Evolutionary conservation across 2,888 invertebrate genomes (phyloP).

Genomic region (Stenotaenia linearis): DNA sequence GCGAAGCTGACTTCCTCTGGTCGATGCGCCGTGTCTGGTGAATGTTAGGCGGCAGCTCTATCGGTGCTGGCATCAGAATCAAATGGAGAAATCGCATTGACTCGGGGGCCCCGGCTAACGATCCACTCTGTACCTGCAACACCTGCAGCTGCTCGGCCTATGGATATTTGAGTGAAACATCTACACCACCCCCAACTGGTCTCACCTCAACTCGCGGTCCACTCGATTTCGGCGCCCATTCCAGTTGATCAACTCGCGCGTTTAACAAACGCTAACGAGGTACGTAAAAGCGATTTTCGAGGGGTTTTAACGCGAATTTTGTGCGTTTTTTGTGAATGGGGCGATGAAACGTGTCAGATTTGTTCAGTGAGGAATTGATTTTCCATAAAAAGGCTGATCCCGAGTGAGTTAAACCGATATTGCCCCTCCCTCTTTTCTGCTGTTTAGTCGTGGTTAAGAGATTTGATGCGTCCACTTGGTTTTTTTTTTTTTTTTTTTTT

Average conservation of each 20-base stretch:
- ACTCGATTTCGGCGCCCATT: neutral
- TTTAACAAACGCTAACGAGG: neutral
- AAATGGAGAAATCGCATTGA: conserved; percentile 26
- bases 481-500: neutral
- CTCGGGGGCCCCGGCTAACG: conserved; percentile 20
- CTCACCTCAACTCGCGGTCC: neutral
- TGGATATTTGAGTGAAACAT: conserved; percentile 1
- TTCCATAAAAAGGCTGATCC: neutral
- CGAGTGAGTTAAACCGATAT: neutral
- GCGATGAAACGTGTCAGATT: neutral
- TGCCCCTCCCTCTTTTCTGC: neutral
- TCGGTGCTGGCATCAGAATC: neutral
- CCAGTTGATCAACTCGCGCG: neutral
- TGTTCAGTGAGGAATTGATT: neutral
- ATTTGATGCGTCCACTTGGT: neutral
- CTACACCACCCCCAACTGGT: neutral
- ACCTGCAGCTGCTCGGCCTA: neutral
- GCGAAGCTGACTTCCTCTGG: neutral
- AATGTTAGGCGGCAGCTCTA: neutral
- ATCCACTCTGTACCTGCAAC: conserved; percentile 1
- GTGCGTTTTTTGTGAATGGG: neutral
- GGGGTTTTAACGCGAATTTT: no score
- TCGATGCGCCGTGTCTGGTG: neutral
- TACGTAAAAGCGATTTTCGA: no score
- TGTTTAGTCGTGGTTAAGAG: neutral